phyloP scores from a whole-genome alignment of 2,888 invertebrate genomes.

The Gandaritis pyraliata region DNA sequence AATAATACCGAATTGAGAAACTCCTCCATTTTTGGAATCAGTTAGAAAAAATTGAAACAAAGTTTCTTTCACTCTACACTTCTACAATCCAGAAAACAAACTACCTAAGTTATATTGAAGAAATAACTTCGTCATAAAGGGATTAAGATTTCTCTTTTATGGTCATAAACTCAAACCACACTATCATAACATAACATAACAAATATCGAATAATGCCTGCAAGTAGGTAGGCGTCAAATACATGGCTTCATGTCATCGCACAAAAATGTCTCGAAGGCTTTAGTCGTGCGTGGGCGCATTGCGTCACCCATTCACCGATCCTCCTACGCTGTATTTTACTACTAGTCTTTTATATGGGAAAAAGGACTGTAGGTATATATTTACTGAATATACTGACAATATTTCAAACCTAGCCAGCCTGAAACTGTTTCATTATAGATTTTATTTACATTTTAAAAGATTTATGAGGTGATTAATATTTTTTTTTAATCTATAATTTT shows the following conservation, averaged over 20 bases:
- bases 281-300: constrained; percentile 55
- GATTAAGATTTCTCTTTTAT: constrained; percentile 27
- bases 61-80: too few species aligned
- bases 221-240: constrained; percentile 27
- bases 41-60: too few species aligned
- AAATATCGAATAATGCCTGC: constrained; percentile 16
- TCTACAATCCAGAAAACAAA: too few species aligned
- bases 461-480: too few species aligned
- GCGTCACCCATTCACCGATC: constrained; percentile 65
- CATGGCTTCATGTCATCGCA: constrained; percentile 33
- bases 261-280: constrained; percentile 57
- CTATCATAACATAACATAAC: constrained; percentile 26
- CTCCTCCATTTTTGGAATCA: too few species aligned
- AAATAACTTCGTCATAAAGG: constrained; percentile 8
- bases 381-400: too few species aligned
- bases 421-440: neutral
- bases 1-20: too few species aligned
- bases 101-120: neutral
- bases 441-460: too few species aligned
- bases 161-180: constrained; percentile 19
- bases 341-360: constrained; percentile 11
- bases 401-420: neutral
- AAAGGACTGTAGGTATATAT: neutral
- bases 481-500: too few species aligned
- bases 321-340: constrained; percentile 37